Conservation (phyloP, 2,113 vertebrate genomes). For the Bathybates hornii region DNA sequence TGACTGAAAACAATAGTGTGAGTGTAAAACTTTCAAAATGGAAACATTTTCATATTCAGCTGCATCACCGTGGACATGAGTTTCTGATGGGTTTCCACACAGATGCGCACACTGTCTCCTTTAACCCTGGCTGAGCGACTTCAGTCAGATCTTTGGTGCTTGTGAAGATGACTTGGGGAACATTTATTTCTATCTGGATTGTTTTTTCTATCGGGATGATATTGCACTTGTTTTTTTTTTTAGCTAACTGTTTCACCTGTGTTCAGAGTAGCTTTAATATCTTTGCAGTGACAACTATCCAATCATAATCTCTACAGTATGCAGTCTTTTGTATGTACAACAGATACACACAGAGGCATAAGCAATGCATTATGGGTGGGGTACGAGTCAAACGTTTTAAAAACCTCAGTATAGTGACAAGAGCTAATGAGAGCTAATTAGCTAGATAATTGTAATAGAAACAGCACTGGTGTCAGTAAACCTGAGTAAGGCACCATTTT, state of each 20-base stretch:
- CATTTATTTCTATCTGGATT: not conserved
- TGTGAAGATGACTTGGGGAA: conserved; percentile 16
- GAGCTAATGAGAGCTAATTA: not conserved
- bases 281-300: not conserved
- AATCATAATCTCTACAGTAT: not conserved
- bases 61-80: not conserved
- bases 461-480: not conserved
- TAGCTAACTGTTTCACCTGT: not conserved
- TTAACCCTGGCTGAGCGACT: not conserved
- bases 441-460: not conserved
- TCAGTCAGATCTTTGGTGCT: conserved; percentile 31
- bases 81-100: not conserved
- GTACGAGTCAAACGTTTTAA: not conserved
- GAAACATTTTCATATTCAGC: not conserved
- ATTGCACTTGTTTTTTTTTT: not conserved
- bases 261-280: not conserved
- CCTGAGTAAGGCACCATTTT: not conserved
- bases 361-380: not conserved
- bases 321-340: not conserved
- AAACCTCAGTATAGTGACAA: not conserved
- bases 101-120: not conserved
- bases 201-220: not conserved
- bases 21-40: not conserved
- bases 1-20: not conserved
- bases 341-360: not conserved